phyloP scores from a whole-genome alignment of 2,797 vertebrate species.

The Phalanger gymnotis region DNA sequence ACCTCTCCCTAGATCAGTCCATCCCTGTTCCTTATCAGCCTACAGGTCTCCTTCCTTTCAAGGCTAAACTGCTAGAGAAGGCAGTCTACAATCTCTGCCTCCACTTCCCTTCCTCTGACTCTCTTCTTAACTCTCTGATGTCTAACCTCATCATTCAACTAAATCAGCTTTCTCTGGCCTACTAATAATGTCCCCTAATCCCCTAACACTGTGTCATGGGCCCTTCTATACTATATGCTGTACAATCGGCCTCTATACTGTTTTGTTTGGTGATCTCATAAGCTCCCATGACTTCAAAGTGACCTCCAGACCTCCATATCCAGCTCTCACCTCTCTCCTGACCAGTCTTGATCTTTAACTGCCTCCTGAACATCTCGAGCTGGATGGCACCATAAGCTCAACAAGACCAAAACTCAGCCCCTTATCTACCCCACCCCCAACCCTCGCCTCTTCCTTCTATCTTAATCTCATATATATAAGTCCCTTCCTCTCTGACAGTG shows the following conservation, averaged over 20 bases:
- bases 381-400: too few species aligned
- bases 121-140: neutral
- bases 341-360: too few species aligned
- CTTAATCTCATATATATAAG: neutral
- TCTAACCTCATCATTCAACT: neutral
- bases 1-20: too few species aligned
- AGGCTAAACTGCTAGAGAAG: neutral
- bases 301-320: too few species aligned
- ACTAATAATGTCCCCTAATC: neutral
- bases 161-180: neutral
- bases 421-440: too few species aligned
- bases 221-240: too few species aligned
- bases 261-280: neutral
- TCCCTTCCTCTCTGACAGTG: too few species aligned
- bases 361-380: too few species aligned
- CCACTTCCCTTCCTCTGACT: neutral
- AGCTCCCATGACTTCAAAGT: neutral
- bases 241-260: neutral
- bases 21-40: too few species aligned
- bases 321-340: too few species aligned
- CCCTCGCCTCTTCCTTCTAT: neutral
- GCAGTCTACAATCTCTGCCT: neutral
- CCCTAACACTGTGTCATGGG: neutral
- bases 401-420: too few species aligned
- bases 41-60: neutral